phyloP scores from a whole-genome alignment of 2,797 vertebrate species.

The Brachyalestes nurse region DNA sequence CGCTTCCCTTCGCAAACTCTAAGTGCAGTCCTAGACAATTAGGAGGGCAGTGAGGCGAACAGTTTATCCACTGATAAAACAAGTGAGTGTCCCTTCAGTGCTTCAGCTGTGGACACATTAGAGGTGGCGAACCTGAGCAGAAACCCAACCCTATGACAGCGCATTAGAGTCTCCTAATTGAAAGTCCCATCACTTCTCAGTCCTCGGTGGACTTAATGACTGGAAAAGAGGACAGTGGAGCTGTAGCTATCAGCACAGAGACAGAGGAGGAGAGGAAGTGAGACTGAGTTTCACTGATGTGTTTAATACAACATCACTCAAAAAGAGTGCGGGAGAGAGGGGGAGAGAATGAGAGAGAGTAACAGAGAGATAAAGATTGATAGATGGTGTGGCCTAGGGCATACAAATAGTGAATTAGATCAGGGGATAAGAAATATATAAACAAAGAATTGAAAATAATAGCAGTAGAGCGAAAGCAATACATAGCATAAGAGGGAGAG shows the following conservation, averaged over 20 bases:
- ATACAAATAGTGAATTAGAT: not conserved
- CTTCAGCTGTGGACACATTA: constrained; percentile 14
- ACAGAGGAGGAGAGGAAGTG: not conserved
- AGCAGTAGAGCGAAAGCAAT: constrained; percentile 33
- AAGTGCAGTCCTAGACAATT: constrained; percentile 42
- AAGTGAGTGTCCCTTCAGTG: constrained; percentile 25
- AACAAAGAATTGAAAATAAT: constrained; percentile 53
- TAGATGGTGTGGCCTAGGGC: not conserved
- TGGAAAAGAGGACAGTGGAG: not conserved
- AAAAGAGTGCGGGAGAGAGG: too few relatives aligned
- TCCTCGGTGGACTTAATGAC: constrained; percentile 19
- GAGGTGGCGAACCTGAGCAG: constrained; percentile 29
- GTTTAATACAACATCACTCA: constrained; percentile 4
- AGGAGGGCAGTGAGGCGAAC: constrained; percentile 38
- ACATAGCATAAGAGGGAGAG: constrained; percentile 21
- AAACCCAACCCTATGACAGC: constrained; percentile 56
- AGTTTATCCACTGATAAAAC: constrained; percentile 40
- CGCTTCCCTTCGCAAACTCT: constrained; percentile 25
- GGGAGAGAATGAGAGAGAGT: not conserved
- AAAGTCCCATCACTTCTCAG: constrained; percentile 54
- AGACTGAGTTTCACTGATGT: not conserved
- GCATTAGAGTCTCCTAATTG: constrained; percentile 63
- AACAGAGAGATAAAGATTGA: not conserved
- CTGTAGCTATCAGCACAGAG: constrained; percentile 6
- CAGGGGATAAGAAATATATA: constrained; percentile 43